Evolutionary conservation across 2,888 invertebrate species (phyloP).

Genomic region (Tinea trinotella): DNA sequence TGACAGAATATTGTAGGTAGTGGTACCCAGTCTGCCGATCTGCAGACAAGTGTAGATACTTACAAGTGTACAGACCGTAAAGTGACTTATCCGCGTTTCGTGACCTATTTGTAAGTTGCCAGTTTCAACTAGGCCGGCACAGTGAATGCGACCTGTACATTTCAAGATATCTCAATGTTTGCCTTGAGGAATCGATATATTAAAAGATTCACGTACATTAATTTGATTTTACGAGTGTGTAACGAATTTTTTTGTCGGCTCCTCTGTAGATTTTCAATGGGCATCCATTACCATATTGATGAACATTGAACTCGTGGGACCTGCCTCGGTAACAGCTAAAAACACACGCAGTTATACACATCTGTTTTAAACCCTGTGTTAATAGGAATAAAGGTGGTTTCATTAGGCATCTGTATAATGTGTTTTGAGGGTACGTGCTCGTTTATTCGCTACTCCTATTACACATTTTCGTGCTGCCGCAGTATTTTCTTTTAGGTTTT

Average conservation of each 20-base stretch:
- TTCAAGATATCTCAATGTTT: no score
- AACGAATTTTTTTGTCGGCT: constrained; percentile 7
- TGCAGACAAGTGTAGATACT: no score
- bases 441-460: constrained; percentile 8
- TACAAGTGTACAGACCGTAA: no score
- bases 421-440: background rate
- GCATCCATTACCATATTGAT: constrained; percentile 17
- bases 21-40: no score
- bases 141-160: no score
- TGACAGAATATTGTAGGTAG: no score
- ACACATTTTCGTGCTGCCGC: background rate
- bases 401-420: background rate
- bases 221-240: constrained; percentile 10
- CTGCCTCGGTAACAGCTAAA: background rate
- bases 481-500: constrained; percentile 4
- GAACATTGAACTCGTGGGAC: constrained; percentile 16
- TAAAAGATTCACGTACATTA: background rate
- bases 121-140: no score
- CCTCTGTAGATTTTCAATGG: background rate
- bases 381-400: background rate
- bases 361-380: background rate
- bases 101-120: no score
- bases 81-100: no score
- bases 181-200: background rate
- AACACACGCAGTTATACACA: background rate